A percentile compares a stretch with the other conserved stretches of the same genome.
Evolutionary conservation across 2,797 vertebrate species (phyloP).

Genomic region (Ctenopoma kingsleyae): DNA sequence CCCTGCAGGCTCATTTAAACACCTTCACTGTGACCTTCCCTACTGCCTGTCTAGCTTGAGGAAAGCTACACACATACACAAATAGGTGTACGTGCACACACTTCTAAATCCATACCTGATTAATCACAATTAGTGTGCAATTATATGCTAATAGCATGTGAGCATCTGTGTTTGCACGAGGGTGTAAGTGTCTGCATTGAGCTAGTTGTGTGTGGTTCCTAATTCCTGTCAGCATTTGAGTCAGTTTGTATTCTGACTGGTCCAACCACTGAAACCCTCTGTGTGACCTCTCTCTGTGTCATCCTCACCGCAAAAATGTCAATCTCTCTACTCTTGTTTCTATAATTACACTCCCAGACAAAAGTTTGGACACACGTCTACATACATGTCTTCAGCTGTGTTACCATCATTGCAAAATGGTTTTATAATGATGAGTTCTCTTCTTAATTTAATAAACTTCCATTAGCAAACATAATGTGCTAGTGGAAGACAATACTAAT

Average conservation of each 20-base stretch:
- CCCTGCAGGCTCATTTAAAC: slow-evolving; percentile 26
- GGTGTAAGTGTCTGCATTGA: slow-evolving; percentile 19
- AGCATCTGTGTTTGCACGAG: slow-evolving; percentile 49
- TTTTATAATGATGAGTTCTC: too few relatives aligned
- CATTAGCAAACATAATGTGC: too few relatives aligned
- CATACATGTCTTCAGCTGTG: too few relatives aligned
- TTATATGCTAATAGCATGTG: slow-evolving; percentile 51
- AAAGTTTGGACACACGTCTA: too few relatives aligned
- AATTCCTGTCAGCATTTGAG: slow-evolving; percentile 16
- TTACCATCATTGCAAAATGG: too few relatives aligned
- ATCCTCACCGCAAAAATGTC: slow-evolving; percentile 23
- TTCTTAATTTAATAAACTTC: too few relatives aligned
- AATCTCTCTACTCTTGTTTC: neutral
- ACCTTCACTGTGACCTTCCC: slow-evolving; percentile 63
- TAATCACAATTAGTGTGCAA: slow-evolving; percentile 63
- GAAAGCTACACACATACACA: slow-evolving; percentile 15
- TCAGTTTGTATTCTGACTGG: slow-evolving; percentile 20
- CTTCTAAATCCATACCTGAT: slow-evolving; percentile 45
- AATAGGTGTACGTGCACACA: slow-evolving; percentile 14
- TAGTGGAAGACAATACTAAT: too few relatives aligned
- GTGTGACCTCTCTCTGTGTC: slow-evolving; percentile 7
- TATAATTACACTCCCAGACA: too few relatives aligned
- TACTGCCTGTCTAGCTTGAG: slow-evolving; percentile 40
- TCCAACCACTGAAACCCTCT: slow-evolving; percentile 22
- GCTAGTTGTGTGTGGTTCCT: slow-evolving; percentile 15